phyloP scores from a whole-genome alignment of 2,888 invertebrate species.

The Drosophila buzzatii region DNA sequence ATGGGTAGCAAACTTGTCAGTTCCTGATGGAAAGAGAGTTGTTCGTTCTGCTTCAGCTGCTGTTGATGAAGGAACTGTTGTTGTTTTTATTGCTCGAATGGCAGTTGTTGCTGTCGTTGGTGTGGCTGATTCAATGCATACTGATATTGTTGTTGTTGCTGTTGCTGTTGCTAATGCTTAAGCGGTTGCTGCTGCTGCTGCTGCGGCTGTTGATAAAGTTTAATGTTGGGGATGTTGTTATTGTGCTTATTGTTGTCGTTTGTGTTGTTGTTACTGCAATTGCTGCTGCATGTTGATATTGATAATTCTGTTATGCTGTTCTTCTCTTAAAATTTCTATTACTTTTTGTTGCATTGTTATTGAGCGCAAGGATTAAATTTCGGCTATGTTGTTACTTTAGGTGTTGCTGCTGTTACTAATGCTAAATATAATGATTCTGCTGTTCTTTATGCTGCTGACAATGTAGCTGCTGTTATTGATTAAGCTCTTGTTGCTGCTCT shows the following conservation, averaged over 20 bases:
- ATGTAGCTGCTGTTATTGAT: conserved; percentile 8
- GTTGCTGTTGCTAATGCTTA: neutral
- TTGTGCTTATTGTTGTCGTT: neutral
- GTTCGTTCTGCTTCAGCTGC: conserved; percentile 3
- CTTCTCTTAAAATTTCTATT: neutral
- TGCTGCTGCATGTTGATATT: neutral
- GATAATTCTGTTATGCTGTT: conserved; percentile 3
- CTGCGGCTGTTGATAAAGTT: neutral
- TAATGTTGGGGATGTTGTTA: conserved; percentile 17
- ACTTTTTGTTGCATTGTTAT: neutral
- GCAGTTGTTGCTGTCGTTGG: neutral
- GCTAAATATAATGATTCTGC: neutral
- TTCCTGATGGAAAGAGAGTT: conserved; percentile 12
- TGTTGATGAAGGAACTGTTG: conserved; percentile 2
- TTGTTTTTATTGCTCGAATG: neutral
- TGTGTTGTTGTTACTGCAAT: neutral
- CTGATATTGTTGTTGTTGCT: conserved; percentile 2
- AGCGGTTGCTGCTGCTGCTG: neutral
- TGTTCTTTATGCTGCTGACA: neutral
- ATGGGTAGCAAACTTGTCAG: conserved; percentile 26
- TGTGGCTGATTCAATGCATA: neutral
- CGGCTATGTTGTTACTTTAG: neutral
- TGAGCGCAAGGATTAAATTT: neutral
- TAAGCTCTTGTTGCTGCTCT: conserved; percentile 5
- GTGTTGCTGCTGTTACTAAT: neutral